A percentile compares a stretch with the other conserved stretches of the same genome.
Conservation (phyloP, 2,888 invertebrate genomes). For the Phortica magna region DNA sequence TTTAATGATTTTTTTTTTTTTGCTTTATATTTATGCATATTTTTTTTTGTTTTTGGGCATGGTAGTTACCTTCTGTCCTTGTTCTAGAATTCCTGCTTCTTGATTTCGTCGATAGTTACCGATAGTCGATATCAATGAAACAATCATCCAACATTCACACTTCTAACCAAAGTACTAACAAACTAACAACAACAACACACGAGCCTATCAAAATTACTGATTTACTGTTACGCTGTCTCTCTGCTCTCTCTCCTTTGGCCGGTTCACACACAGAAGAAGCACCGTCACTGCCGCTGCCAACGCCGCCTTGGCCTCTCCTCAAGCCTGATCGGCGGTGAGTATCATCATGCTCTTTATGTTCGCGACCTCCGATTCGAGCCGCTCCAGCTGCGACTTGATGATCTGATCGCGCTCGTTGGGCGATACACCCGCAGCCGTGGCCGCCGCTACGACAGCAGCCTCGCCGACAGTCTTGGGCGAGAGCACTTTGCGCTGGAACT, state of each 20-base stretch:
- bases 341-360: conserved; percentile 91
- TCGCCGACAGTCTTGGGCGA: conserved; percentile 51
- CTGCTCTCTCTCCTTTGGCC: conserved; percentile 31
- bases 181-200: conserved; percentile 23
- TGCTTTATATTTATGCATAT: too few relatives aligned
- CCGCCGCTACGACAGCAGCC: conserved; percentile 37
- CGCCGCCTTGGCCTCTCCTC: neutral
- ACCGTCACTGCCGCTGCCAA: too few relatives aligned
- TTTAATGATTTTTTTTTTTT: neutral
- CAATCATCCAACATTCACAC: neutral
- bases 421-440: conserved; percentile 44
- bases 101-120: neutral
- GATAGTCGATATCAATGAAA: neutral
- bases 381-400: conserved; percentile 91
- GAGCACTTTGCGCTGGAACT: conserved; percentile 71
- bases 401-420: conserved; percentile 81
- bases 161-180: neutral
- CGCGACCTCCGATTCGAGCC: conserved; percentile 94
- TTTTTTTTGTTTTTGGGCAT: too few relatives aligned
- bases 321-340: conserved; percentile 72
- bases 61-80: too few relatives aligned
- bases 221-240: conserved; percentile 16
- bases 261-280: conserved; percentile 33
- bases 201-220: neutral
- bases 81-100: too few relatives aligned